These are phyloP conservation scores for Dryobates pubescens DNA, from an alignment of 2,797 vertebrate species.

Conservation along the genomic window DNA sequence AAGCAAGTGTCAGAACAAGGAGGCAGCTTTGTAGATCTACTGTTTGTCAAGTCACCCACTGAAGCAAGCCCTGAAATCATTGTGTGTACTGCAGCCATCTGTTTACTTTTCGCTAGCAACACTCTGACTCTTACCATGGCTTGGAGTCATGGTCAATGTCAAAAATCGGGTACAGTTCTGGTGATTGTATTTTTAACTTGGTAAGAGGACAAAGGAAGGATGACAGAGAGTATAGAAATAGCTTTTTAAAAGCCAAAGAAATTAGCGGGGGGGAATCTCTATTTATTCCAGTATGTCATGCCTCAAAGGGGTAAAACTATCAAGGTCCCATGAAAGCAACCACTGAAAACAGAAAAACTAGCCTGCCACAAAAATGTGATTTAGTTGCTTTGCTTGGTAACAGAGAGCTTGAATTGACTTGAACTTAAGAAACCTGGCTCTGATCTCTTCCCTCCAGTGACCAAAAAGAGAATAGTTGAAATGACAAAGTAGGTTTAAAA, in stretches of 20 bases:
- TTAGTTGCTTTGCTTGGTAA: not conserved
- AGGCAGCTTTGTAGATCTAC: slow-evolving; percentile 61
- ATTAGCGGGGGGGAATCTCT: not conserved
- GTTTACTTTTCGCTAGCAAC: slow-evolving; percentile 63
- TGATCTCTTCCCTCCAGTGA: not conserved
- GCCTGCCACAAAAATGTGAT: not conserved
- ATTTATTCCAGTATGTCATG: slow-evolving; percentile 35
- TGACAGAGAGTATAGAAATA: not conserved
- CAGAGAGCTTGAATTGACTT: not conserved
- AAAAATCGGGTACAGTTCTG: slow-evolving; percentile 52
- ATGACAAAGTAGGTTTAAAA: not conserved
- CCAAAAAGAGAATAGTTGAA: not conserved
- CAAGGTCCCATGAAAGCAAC: not conserved
- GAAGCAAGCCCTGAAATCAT: slow-evolving; percentile 62
- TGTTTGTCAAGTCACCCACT: slow-evolving; percentile 62
- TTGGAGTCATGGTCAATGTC: slow-evolving; percentile 55
- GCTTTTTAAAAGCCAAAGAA: not conserved
- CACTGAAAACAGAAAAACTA: not conserved
- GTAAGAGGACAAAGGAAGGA: slow-evolving; percentile 12
- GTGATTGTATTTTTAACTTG: slow-evolving; percentile 25
- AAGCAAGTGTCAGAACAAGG: slow-evolving; percentile 59
- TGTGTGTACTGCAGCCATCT: slow-evolving; percentile 59
- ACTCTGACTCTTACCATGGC: slow-evolving; percentile 48
- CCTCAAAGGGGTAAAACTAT: not conserved
- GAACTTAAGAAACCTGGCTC: not conserved